Evolutionary conservation across 2,888 invertebrate genomes (phyloP), one percentile per base, ranked within the genome.

Genomic region (Clunio marinus): DNA sequence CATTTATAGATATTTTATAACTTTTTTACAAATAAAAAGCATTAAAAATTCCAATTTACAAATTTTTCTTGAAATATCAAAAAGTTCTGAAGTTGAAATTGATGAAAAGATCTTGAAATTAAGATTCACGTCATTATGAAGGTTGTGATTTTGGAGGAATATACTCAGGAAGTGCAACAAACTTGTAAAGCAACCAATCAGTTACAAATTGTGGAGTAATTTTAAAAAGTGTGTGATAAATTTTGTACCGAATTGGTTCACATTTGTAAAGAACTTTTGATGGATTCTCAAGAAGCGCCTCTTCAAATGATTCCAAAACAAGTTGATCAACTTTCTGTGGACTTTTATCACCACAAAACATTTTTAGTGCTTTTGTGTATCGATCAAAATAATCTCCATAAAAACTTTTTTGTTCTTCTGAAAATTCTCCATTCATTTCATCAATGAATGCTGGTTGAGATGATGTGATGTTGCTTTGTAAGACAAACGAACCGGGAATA

Each of bases 401-500:
- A 73, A 86, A 83, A 0, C 75, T 71, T 70, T 79, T 81, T 72
- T 87, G 87, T 74, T 90, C 88, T 0, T 79, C 76, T 41, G 80
- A 80, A 75, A 93, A 84, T 66, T 80, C 77, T 2, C 81, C 76
- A 68, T 83, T 78, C 91, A 93, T 93, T 72, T 81, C 79, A 22
- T 82, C 77, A 7, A 85, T 86, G 67, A 87, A 80, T 25, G 79
- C 75, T 24, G 78, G 75, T 76, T 92, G 91, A 3, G 79, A 80
- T 0, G 84, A 78, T 73, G 90, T 80, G 70, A 93, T 84, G 73
- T 86, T 87, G 73, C 89, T 91, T 57, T 84, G 81, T 1, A 76
- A 75, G 0, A 87, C 79, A 73, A 91, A 91, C 1, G 90, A 90
- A 51, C 90, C 92, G 65, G 93, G 93, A 70, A 91, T 82, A 73